Conservation (phyloP, 2,888 invertebrate genomes). For the Escarpia spicata region DNA sequence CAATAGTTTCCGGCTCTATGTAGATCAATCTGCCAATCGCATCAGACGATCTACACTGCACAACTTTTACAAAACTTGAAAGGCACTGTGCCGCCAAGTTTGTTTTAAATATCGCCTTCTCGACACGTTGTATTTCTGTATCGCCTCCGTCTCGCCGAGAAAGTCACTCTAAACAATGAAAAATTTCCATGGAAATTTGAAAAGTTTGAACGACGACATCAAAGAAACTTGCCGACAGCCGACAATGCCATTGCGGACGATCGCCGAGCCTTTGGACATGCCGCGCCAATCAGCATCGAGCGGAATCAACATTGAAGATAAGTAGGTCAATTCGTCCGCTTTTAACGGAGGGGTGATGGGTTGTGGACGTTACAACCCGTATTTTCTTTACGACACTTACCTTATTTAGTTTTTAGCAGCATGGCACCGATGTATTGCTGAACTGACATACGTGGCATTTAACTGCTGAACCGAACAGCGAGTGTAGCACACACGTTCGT, state of each 20-base stretch:
- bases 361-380: background rate
- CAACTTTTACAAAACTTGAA: constrained; percentile 16
- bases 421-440: background rate
- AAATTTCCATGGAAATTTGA: background rate
- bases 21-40: constrained; percentile 3
- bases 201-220: constrained; percentile 13
- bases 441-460: background rate
- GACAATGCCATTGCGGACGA: background rate
- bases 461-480: background rate
- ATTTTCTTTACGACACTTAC: background rate
- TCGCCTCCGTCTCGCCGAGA: background rate
- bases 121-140: background rate
- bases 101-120: background rate
- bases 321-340: constrained; percentile 1
- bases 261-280: constrained; percentile 5
- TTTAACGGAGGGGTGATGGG: background rate
- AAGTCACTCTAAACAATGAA: background rate
- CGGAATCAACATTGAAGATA: constrained; percentile 11
- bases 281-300: constrained; percentile 9
- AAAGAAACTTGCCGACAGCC: constrained; percentile 16
- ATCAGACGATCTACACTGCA: constrained; percentile 13
- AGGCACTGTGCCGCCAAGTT: background rate
- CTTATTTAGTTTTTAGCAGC: background rate
- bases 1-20: background rate
- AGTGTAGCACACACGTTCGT: background rate